Conservation (phyloP, 2,113 vertebrate species). For the Centropus unirufus region DNA sequence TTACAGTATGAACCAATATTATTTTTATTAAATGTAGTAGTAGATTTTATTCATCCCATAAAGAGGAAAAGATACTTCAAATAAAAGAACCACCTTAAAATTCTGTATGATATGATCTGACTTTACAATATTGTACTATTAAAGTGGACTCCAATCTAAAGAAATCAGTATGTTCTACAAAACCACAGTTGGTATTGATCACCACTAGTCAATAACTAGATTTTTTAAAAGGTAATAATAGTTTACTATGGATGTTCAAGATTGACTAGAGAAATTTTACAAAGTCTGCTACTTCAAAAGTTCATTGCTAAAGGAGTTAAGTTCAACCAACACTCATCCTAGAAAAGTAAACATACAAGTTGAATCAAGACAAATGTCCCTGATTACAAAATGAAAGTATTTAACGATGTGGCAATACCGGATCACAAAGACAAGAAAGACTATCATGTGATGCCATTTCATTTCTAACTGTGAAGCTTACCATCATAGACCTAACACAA, state of each 20-base stretch:
- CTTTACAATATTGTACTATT: not conserved
- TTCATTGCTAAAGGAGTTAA: not conserved
- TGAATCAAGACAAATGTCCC: rapidly evolving
- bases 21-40: not conserved
- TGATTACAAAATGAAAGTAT: not conserved
- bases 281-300: not conserved
- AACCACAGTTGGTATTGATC: not conserved
- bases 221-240: not conserved
- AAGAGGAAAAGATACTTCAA: not conserved
- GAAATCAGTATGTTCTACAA: not conserved
- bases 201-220: not conserved
- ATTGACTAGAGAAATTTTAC: not conserved
- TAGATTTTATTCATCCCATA: not conserved
- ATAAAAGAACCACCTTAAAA: not conserved
- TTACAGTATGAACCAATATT: not conserved
- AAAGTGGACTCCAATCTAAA: not conserved
- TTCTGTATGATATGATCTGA: not conserved
- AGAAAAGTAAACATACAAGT: not conserved
- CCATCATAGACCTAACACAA: not conserved
- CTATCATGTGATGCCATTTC: rapidly evolving
- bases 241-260: not conserved
- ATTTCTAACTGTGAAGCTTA: not conserved
- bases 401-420: not conserved
- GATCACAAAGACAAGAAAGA: not conserved
- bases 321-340: not conserved